Evolutionary conservation across 2,888 invertebrate genomes (phyloP).

Genomic region (Drosophila yooni): DNA sequence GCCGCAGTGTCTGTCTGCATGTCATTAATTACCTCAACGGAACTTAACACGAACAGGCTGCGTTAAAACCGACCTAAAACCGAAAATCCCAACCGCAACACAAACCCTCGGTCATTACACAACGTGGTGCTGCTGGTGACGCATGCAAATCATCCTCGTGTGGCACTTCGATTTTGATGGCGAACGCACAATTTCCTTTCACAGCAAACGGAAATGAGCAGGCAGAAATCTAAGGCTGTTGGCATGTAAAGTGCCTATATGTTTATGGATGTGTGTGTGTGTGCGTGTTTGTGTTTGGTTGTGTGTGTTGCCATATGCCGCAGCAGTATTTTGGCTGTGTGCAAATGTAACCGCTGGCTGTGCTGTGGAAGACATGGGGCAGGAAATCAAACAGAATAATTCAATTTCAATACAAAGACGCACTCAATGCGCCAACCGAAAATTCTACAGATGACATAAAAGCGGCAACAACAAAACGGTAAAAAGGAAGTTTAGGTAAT

Average conservation of each 20-base stretch:
- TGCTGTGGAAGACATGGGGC: conserved; percentile 44
- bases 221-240: conserved; percentile 47
- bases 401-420: conserved; percentile 79
- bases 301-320: conserved; percentile 58
- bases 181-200: conserved; percentile 48
- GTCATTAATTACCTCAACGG: conserved; percentile 67
- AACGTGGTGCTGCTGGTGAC: conserved; percentile 17
- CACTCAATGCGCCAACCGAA: conserved; percentile 39
- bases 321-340: conserved; percentile 62
- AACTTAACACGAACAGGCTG: conserved; percentile 10
- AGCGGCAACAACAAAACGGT: conserved; percentile 28
- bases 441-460: conserved; percentile 39
- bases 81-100: conserved; percentile 56
- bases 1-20: conserved; percentile 39
- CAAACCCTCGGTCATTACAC: conserved; percentile 42
- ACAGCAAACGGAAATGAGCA: conserved; percentile 68
- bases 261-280: background rate
- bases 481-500: conserved; percentile 78
- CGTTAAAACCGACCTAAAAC: conserved; percentile 59
- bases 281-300: conserved; percentile 21
- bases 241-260: conserved; percentile 46
- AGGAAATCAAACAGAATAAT: conserved; percentile 83
- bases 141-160: conserved; percentile 46
- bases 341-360: conserved; percentile 56
- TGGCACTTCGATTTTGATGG: conserved; percentile 63